Evolutionary conservation across 2,888 invertebrate species (phyloP), one percentile per base, ranked within the genome.

Genomic region (Eupithecia vulgata): DNA sequence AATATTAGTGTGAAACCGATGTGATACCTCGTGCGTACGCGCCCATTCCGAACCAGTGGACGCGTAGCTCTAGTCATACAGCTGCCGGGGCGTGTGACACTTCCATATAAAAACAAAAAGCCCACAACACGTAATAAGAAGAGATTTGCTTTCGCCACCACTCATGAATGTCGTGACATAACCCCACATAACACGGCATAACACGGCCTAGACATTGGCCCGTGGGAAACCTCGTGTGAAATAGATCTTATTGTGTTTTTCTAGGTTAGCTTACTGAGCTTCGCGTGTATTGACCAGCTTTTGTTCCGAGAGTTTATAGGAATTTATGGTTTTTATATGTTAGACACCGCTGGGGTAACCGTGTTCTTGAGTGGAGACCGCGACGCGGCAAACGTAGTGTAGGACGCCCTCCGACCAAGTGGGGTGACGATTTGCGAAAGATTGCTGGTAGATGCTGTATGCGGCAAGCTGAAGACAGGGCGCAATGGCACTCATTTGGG

Each of bases 141-240:
- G 83, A 84, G 87, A 90, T 89, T 90, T 90, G 87, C 90, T 90
- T 90, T 91, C 91, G 80, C 71, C 81, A 83, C 80, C 80, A 85
- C 77, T 74, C 73, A 69, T 45, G 48, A 72, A 69, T 66, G 21
- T 61, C 75, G 61, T 75, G 82, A 80, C 80, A 82, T 70, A 71
- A 77, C 68, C 62, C 81, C 81, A 84, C 84, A 72, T 83, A 72
- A 81, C 78, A 81, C 85, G 90, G 82, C 84, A 71, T 83, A 72
- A 81, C 78, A 80, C 85, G 90, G 82, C 90, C 90, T 89, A 88
- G 89, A 87, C 90, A 89, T 88, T 88, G 88, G 75, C 61, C 75
- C 87, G 87, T 88, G 88, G 84, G 88, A 87, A 81, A 71, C 67
- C 4, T 25, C 88, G 90, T 91, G 91, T 83, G 91, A 90, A 89